A percentile compares a stretch with the other conserved stretches of the same genome.
Conservation (phyloP, 2,113 vertebrate species). For the Sapayoa aenigma region DNA sequence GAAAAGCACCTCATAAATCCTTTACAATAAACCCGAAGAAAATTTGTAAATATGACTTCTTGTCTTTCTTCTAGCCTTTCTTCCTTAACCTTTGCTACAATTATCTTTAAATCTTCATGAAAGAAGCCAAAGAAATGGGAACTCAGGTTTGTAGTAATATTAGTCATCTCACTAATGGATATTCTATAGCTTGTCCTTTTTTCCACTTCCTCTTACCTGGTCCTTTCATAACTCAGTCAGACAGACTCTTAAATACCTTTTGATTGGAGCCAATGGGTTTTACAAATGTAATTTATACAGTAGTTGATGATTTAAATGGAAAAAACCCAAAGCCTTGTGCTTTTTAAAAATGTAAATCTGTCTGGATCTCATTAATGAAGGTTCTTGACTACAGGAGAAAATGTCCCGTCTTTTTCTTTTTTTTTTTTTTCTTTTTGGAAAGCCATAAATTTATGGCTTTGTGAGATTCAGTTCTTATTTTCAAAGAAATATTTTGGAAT, state of each 20-base stretch:
- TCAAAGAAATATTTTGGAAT: not conserved
- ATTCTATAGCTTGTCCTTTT: constrained; percentile 36
- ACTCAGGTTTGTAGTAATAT: not conserved
- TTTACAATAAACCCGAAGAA: not conserved
- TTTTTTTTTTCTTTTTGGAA: not conserved
- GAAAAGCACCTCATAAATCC: constrained; percentile 1
- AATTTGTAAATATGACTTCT: constrained; percentile 8
- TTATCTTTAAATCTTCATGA: constrained; percentile 20
- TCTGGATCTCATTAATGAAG: constrained; percentile 34
- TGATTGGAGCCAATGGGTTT: constrained; percentile 39
- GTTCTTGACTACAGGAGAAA: constrained; percentile 2
- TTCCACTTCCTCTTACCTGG: constrained; percentile 38
- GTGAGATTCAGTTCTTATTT: not conserved
- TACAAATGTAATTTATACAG: constrained; percentile 41
- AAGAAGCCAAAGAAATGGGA: constrained; percentile 22
- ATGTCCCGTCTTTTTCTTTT: not conserved
- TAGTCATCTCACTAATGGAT: constrained; percentile 36
- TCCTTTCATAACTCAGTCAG: constrained; percentile 27
- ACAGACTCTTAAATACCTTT: constrained; percentile 16
- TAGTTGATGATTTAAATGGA: constrained; percentile 21
- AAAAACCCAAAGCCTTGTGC: not conserved
- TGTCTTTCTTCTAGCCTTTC: not conserved
- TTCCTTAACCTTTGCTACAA: not conserved
- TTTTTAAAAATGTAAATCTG: constrained; percentile 10
- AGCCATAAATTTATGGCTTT: not conserved